Conservation (phyloP, 2,888 invertebrate genomes). For the Azorinus chamasolen region DNA sequence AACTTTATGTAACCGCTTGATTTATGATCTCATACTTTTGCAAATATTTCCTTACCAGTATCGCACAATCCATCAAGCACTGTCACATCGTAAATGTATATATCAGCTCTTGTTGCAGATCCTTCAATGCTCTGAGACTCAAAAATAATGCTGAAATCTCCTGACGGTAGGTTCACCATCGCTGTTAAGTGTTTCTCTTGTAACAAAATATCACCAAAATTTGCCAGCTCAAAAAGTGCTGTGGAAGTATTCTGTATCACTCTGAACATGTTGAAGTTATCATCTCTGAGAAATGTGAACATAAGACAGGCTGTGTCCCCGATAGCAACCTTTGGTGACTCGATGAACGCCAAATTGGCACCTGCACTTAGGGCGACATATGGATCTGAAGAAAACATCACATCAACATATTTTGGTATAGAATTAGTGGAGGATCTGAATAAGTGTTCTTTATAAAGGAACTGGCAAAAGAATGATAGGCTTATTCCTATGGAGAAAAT, state of each 20-base stretch:
- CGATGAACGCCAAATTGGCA: no score
- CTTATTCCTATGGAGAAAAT: no score
- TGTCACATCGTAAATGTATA: slow-evolving; percentile 16
- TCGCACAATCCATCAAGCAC: neutral
- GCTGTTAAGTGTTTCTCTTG: neutral
- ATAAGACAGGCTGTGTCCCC: slow-evolving; percentile 3
- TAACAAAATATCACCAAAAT: neutral
- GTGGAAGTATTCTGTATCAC: slow-evolving; percentile 14
- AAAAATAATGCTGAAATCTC: slow-evolving; percentile 29
- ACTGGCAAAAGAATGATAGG: no score
- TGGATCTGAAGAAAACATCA: no score
- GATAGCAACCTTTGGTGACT: no score
- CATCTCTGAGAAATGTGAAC: slow-evolving; percentile 15
- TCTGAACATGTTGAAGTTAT: slow-evolving; percentile 18
- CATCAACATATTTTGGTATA: no score
- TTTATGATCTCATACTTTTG: no score
- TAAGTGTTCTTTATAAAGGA: no score
- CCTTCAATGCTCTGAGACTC: slow-evolving; percentile 15
- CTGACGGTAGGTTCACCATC: slow-evolving; percentile 7
- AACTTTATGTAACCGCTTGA: no score
- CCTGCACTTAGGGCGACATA: no score
- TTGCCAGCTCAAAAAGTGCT: neutral
- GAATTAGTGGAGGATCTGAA: no score
- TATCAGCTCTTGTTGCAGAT: neutral
- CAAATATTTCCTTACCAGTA: no score